Percentiles rank a stretch among this genome's conserved stretches.
These are phyloP conservation scores for Brachyhypopomus gauderio DNA, from an alignment of 2,113 vertebrate species.

Conservation along the genomic window DNA sequence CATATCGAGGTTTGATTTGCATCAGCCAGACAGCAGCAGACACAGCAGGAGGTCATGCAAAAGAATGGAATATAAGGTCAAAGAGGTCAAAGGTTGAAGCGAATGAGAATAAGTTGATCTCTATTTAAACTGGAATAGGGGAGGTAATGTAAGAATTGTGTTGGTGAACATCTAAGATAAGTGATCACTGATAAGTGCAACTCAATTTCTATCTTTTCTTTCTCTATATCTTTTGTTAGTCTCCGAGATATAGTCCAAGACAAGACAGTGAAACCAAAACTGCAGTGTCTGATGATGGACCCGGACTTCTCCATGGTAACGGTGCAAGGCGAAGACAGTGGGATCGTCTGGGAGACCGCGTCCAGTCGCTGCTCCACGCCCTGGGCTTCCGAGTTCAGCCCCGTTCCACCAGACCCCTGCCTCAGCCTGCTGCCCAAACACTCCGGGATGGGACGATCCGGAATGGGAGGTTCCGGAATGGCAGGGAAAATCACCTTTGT, in stretches of 20 bases:
- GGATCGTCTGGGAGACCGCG: constrained; percentile 90
- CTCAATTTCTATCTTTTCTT: background rate
- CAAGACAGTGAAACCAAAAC: constrained; percentile 81
- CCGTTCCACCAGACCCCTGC: constrained; percentile 72
- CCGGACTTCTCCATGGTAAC: constrained; percentile 92
- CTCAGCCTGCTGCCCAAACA: constrained; percentile 62
- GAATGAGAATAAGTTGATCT: background rate
- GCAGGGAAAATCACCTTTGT: constrained; percentile 86
- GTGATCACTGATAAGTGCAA: background rate
- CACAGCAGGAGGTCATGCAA: background rate
- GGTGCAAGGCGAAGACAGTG: constrained; percentile 89
- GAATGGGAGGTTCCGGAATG: constrained; percentile 66
- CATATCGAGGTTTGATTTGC: background rate
- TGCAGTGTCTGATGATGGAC: constrained; percentile 89
- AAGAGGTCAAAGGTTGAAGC: background rate
- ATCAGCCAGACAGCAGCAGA: background rate
- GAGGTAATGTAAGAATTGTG: background rate
- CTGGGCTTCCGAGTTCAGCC: constrained; percentile 81
- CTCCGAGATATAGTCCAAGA: constrained; percentile 81
- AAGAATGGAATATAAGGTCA: background rate
- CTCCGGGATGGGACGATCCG: constrained; percentile 61
- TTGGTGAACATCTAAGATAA: background rate
- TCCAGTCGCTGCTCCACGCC: constrained; percentile 84
- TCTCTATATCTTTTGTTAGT: constrained; percentile 66
- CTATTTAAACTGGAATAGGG: background rate